Conservation (phyloP, 2,888 invertebrate species). For the Oligia fasciuncula region DNA sequence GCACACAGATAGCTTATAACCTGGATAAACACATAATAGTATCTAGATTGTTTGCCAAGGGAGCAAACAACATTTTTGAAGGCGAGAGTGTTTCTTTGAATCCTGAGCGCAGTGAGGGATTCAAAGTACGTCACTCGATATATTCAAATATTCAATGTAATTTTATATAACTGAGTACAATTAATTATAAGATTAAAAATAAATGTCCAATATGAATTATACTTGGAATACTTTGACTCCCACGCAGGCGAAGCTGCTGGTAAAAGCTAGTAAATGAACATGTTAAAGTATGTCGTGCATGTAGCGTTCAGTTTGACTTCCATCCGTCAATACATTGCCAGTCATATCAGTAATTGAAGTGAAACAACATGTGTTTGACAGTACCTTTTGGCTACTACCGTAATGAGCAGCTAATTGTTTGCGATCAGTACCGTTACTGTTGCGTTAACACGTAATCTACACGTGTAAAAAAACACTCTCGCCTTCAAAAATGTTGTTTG, state of each 20-base stretch:
- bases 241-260: background rate
- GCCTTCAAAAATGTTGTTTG: too few relatives aligned
- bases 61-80: too few relatives aligned
- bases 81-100: too few relatives aligned
- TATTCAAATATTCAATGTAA: too few relatives aligned
- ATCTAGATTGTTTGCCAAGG: too few relatives aligned
- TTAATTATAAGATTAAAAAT: too few relatives aligned
- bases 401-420: slow-evolving; percentile 42
- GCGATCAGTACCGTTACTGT: slow-evolving; percentile 29
- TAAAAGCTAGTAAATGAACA: background rate
- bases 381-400: slow-evolving; percentile 14
- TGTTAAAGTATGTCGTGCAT: background rate
- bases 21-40: background rate
- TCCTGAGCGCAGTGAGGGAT: too few relatives aligned
- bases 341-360: slow-evolving; percentile 2
- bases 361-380: slow-evolving; percentile 17
- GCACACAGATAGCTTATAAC: background rate
- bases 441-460: slow-evolving; percentile 43
- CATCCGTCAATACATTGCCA: background rate
- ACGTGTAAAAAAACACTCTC: too few relatives aligned
- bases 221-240: background rate
- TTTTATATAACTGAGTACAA: too few relatives aligned
- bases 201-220: too few relatives aligned
- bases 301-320: background rate
- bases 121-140: too few relatives aligned